Evolutionary conservation across 2,113 vertebrate species (phyloP), one percentile per base, ranked within the genome.

Genomic region (Gadus macrocephalus): DNA sequence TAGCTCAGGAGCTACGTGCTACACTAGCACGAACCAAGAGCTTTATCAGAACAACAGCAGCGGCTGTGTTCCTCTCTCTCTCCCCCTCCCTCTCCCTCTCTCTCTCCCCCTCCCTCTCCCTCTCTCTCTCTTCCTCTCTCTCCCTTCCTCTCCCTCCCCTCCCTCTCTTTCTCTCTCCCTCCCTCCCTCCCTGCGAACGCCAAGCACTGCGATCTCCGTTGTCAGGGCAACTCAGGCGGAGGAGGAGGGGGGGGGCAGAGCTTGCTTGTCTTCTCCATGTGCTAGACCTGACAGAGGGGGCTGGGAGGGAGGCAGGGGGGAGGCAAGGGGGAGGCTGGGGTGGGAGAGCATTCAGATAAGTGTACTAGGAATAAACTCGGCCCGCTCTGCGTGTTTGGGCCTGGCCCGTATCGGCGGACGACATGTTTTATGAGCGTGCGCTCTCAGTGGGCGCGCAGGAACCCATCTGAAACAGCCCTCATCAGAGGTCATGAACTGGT

Each of bases 141-240:
- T 49, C 42, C 12, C 42, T 5, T 9, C 14, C 42, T 8, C 31
- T 35, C 42, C 2, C 12, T n/a, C 2, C 12, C 11, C 12, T 49
- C 11, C 11, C 42, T 9, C 42, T 9, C 42, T 49, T 2, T 9
- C 42, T 49, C 42, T 1, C 42, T 49, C 15, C 3, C 59, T 42
- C 69, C 9, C 59, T 42, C 69, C 2, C 28, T 69, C 69, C 1
- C 7, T 3, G 35, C 2, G 68, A 68, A 69, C 69, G 73, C 65
- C 4, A 8, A 27, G 38, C 68, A 72, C 74, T 42, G 20, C 67
- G 64, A 70, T 68, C 64, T 72, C 49, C 7, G 72, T 85, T 58
- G 20, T 79, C 70, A 79, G 3, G 64, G 82, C 72, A 85, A 87
- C 79, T 35, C 0, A 2, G 63, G 73, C 76, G 20, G 64, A 2